These are phyloP conservation scores for Protomyctophum bolini DNA, from an alignment of 2,113 vertebrate species.

Conservation along the genomic window DNA sequence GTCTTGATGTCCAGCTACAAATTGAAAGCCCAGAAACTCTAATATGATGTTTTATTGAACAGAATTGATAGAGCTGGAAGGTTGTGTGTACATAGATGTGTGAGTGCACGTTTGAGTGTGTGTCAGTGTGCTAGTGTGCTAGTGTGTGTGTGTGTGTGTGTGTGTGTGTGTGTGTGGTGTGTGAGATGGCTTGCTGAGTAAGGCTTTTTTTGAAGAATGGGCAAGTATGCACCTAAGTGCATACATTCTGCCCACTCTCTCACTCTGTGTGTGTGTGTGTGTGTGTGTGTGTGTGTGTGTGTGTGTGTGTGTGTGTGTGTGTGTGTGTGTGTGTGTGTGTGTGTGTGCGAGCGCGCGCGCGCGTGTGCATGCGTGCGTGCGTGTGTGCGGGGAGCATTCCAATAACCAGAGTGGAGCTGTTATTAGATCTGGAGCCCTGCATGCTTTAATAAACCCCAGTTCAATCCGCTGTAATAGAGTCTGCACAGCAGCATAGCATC, in stretches of 20 bases:
- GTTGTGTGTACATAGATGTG: not conserved
- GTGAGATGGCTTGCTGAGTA: slow-evolving; percentile 29
- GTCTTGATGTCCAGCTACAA: not conserved
- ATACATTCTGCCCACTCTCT: not conserved
- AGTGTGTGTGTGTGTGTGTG: not conserved
- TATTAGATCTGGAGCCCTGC: slow-evolving; percentile 71
- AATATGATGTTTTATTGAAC: not conserved
- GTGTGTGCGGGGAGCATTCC: slow-evolving; percentile 43
- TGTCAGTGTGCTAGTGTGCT: not conserved
- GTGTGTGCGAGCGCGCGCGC: slow-evolving; percentile 18
- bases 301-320: not conserved
- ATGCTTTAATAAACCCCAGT: slow-evolving; percentile 70
- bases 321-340: slow-evolving; percentile 1
- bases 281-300: not conserved
- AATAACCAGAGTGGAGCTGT: slow-evolving; percentile 69
- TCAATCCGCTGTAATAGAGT: slow-evolving; percentile 59
- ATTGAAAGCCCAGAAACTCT: not conserved
- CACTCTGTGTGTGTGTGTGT: no score
- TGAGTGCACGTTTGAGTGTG: slow-evolving; percentile 3
- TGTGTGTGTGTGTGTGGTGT: slow-evolving; percentile 3
- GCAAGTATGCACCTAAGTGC: slow-evolving; percentile 11
- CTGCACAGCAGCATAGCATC: slow-evolving; percentile 44
- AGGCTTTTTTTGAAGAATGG: slow-evolving; percentile 27
- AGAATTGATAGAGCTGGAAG: not conserved
- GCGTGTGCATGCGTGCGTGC: slow-evolving; percentile 11